Base-by-base conservation (phyloP, 1,140 invertebrate genomes). In the Drusus annulatus region DNA sequence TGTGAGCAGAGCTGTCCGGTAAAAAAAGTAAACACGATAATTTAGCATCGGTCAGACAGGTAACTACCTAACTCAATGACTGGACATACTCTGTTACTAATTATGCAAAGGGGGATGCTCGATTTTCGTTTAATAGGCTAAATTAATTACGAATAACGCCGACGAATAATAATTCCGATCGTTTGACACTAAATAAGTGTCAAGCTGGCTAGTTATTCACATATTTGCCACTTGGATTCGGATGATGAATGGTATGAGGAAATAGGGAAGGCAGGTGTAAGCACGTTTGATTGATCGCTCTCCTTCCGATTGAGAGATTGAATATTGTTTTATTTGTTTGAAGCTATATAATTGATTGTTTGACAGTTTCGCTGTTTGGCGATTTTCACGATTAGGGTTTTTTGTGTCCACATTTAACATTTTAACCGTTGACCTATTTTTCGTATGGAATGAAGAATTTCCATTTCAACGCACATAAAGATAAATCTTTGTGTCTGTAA, bases 321-420 rank as follows among this genome's bases (percentile, higher is more conserved):
- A 50, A 69, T 50, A 51, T 17, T 19, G 51, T 51, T 19, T 69
- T 19, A 69, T 19, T 23, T 69, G n/a, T 19, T 69, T 36, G n/a
- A 16, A 69, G 50, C 17, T 50, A 69, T 50, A 50, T 69, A 69
- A 69, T 69, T 69, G 65, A 69, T 69, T 50, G 65, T 36, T 69
- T 45, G 65, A 45, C 65, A 69, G 62, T n/a, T 25, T 8, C 10
- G 31, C n/a, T 16, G 2, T 45, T 8, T 45, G 36, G 36, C 36
- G 36, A 45, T 45, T 45, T 45, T 10, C 8, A 45, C 8, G 36
- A 45, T 45, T 45, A 45, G 36, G 10, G 1, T 13, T 45, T 1
- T 45, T 45, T 45, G 36, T 45, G 36, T 45, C 36, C 13, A 45
- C 36, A 45, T 45, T 45, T 45, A 45, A 7, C 36, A 13, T 36